These are phyloP conservation scores for Uria lomvia DNA, from an alignment of 2,113 vertebrate species.

Conservation along the genomic window DNA sequence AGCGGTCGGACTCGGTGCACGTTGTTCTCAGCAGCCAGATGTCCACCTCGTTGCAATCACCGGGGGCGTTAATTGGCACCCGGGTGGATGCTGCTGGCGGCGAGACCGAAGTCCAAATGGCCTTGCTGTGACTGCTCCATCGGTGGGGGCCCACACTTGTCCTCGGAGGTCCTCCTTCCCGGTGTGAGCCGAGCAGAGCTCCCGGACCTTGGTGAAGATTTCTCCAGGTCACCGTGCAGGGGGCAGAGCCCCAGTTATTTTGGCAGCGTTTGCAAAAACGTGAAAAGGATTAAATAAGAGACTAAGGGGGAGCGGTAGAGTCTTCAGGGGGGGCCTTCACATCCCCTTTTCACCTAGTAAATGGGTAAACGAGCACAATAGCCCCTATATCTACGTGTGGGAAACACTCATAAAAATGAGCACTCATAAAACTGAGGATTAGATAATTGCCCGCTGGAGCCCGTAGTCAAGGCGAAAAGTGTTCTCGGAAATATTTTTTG, in stretches of 20 bases:
- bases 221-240: neutral
- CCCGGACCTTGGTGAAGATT: neutral
- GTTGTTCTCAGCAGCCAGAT: neutral
- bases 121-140: neutral
- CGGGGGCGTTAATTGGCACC: neutral
- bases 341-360: neutral
- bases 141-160: accelerated
- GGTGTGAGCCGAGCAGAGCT: neutral
- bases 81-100: neutral
- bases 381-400: too few species aligned
- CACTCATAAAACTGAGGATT: accelerated
- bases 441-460: neutral
- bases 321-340: neutral
- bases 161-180: neutral
- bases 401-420: neutral
- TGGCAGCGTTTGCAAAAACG: too few species aligned
- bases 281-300: too few species aligned
- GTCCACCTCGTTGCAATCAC: neutral
- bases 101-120: neutral
- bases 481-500: neutral
- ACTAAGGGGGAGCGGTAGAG: too few species aligned
- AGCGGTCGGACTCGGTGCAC: neutral
- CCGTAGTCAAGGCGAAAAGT: neutral
- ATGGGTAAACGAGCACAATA: neutral
- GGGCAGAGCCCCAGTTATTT: neutral